These are phyloP conservation scores for Teleiodes luculella DNA, from an alignment of 2,888 invertebrate genomes.

Conservation along the genomic window DNA sequence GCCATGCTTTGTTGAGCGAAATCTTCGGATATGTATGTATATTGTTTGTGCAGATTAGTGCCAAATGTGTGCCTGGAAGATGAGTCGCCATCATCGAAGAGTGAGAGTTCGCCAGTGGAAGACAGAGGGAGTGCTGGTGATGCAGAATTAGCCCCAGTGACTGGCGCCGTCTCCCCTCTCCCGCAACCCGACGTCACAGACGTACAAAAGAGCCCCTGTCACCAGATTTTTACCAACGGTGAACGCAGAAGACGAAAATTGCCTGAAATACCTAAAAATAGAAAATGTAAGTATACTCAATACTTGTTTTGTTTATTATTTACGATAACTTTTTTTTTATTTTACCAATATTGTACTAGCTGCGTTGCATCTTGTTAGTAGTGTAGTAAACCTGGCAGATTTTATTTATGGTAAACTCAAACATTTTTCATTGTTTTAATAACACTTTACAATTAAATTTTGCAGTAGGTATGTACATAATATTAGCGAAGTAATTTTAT, in stretches of 20 bases:
- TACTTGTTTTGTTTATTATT: background rate
- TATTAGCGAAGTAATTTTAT: too few relatives aligned
- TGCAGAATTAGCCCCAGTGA: conserved; percentile 52
- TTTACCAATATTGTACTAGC: too few relatives aligned
- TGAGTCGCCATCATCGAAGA: conserved; percentile 88
- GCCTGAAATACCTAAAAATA: conserved; percentile 93
- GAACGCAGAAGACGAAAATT: conserved; percentile 89
- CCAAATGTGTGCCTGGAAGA: conserved; percentile 91
- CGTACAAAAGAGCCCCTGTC: conserved; percentile 54
- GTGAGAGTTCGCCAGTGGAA: conserved; percentile 83
- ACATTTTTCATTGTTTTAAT: too few relatives aligned
- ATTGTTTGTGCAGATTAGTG: conserved; percentile 81
- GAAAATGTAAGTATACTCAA: conserved; percentile 84
- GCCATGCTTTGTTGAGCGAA: too few relatives aligned
- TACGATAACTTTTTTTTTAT: too few relatives aligned
- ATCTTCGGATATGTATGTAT: background rate
- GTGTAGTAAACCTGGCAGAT: too few relatives aligned
- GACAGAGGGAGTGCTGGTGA: conserved; percentile 79
- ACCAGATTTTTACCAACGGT: conserved; percentile 60
- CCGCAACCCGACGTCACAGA: conserved; percentile 49
- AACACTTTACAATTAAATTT: too few relatives aligned
- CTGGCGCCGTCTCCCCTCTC: conserved; percentile 45
- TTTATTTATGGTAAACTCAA: too few relatives aligned
- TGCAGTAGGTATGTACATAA: too few relatives aligned
- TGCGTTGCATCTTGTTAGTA: too few relatives aligned